Base-by-base conservation (phyloP, 2,888 invertebrate genomes). In the Eilema depressum region DNA sequence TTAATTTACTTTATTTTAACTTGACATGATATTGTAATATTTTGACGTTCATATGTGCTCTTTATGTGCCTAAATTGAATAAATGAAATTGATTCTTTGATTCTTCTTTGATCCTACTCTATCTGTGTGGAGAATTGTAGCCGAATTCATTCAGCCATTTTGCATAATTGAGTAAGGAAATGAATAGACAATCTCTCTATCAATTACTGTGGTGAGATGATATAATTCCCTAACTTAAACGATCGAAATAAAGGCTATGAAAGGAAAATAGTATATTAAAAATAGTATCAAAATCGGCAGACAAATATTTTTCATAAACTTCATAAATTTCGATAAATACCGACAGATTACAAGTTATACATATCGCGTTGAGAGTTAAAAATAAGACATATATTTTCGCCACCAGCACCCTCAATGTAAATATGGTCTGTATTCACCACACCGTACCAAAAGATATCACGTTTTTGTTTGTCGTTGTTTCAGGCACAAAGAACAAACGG, bases 381-480 rank as follows among this genome's bases (percentile, higher is more conserved):
- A n/a, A 30, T 33, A 28, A 28, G 30, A 20, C 28, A 61, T 28
- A 20, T 30, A 61, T 61, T 26, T 28, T n/a, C 30, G 17, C n/a
- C 17, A 4, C 60, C 61, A 30, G 17, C 61, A 30, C 61, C 61
- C 61, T 61, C 61, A 26, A 7, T 59, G 61, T 61, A 61, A 61
- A 61, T 30, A 61, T 61, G 61, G 28, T n/a, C 61, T 61, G 11
- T n/a, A 4, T n/a, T 61, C 37, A 37, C 37, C 23, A 63, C 20
- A 63, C 5, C 63, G 30, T 41, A 37, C 23, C 25, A 41, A 41
- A 17, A 61, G 20, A 30, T 61, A 61, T 61, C 61, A 61, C n/a
- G 11, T 61, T 61, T 61, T 30, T 61, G 61, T 61, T 61, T 26
- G 20, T 59, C 59, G 28, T 26, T 61, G 61, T 17, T 61, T 61